Evolutionary conservation across 2,888 invertebrate genomes (phyloP).

Genomic region (Xanthostigma xanthostigma): DNA sequence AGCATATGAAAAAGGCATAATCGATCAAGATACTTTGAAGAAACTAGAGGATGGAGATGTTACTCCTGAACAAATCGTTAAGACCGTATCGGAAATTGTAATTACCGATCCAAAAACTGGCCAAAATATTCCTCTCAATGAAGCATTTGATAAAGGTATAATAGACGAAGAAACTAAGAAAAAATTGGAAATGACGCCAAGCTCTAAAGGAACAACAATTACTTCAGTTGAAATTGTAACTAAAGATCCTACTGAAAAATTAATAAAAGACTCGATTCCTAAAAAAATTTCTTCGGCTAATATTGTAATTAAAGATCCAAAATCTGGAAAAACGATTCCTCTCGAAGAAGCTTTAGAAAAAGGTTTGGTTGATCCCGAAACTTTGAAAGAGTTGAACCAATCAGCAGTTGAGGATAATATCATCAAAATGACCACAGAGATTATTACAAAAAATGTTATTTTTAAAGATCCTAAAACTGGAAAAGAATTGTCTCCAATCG

Average conservation of each 20-base stretch:
- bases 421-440: conserved; percentile 15
- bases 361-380: conserved; percentile 18
- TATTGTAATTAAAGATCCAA: conserved; percentile 23
- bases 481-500: conserved; percentile 34
- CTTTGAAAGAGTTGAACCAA: conserved; percentile 4
- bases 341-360: conserved; percentile 32
- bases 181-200: neutral
- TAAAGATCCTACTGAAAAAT: conserved; percentile 23
- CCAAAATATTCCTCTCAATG: conserved; percentile 34
- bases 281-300: neutral
- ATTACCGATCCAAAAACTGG: conserved; percentile 36
- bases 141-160: conserved; percentile 36
- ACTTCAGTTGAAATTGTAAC: conserved; percentile 16
- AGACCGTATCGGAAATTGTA: conserved; percentile 16
- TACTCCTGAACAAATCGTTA: neutral
- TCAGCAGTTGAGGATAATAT: conserved; percentile 9
- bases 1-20: conserved; percentile 61
- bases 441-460: conserved; percentile 7
- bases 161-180: conserved; percentile 14
- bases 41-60: conserved; percentile 20
- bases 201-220: neutral
- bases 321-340: conserved; percentile 29
- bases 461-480: conserved; percentile 22
- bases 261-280: conserved; percentile 27
- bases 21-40: conserved; percentile 40